phyloP scores from a whole-genome alignment of 2,888 invertebrate genomes.

The Pachycephus smyrnensis region DNA sequence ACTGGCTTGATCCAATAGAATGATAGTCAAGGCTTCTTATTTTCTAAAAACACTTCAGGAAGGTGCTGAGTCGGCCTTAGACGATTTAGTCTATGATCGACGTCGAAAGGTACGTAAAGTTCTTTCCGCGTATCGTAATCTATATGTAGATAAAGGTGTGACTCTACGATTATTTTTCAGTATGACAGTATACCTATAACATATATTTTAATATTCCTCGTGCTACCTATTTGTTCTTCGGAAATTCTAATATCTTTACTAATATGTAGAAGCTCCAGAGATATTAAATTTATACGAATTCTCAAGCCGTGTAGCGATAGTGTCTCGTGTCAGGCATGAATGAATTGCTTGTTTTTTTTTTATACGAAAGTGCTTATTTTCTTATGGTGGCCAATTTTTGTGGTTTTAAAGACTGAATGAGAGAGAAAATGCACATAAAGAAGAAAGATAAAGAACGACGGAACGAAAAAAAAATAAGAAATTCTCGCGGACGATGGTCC shows the following conservation, averaged over 20 bases:
- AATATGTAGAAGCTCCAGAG: neutral
- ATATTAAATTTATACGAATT: neutral
- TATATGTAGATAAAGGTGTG: neutral
- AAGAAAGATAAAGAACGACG: neutral
- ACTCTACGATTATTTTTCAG: neutral
- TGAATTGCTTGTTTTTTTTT: neutral
- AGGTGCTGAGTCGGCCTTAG: constrained; percentile 29
- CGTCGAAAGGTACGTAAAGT: constrained; percentile 28
- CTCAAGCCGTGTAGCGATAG: neutral
- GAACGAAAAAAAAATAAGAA: too few relatives aligned
- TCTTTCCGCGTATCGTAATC: neutral
- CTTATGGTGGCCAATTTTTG: neutral
- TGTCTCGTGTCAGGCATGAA: neutral
- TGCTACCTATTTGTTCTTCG: neutral
- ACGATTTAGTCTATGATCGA: constrained; percentile 24
- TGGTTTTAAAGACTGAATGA: neutral
- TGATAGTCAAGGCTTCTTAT: constrained; percentile 33
- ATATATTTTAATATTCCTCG: neutral
- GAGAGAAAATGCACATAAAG: neutral
- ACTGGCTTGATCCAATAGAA: constrained; percentile 5
- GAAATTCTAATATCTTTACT: neutral
- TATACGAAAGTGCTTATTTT: too few relatives aligned
- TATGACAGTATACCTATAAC: neutral
- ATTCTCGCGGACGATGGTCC: too few relatives aligned
- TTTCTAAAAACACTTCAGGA: constrained; percentile 37